Evolutionary conservation across 2,888 invertebrate genomes (phyloP).

Genomic region (Gastracanthus pulcherrimus): DNA sequence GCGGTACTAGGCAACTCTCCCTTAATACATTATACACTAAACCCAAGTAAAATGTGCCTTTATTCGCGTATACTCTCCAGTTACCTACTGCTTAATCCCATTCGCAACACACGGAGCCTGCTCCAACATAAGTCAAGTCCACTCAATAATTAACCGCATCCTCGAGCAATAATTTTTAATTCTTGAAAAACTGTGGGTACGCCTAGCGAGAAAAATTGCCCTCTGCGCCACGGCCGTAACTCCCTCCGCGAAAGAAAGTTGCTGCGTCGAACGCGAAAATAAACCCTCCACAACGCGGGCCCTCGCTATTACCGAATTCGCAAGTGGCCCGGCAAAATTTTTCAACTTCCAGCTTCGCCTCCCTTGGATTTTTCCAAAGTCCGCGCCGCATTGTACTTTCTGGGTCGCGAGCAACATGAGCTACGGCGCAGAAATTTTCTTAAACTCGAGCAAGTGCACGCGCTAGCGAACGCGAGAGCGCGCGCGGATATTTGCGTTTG

Average conservation of each 20-base stretch:
- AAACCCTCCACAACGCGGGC: neutral
- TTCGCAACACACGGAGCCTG: neutral
- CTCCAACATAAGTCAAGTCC: neutral
- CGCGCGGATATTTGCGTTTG: constrained; percentile 24
- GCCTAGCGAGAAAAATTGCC: too few species aligned
- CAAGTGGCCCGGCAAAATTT: too few species aligned
- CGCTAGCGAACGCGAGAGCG: neutral
- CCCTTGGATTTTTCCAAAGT: neutral
- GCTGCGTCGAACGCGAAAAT: too few species aligned
- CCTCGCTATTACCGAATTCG: neutral
- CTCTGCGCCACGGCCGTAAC: too few species aligned
- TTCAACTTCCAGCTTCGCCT: neutral
- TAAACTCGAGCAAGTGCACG: too few species aligned
- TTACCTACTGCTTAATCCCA: too few species aligned
- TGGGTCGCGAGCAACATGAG: neutral
- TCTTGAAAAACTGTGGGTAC: neutral
- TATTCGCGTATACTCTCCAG: too few species aligned
- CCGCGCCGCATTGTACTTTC: too few species aligned
- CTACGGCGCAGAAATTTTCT: constrained; percentile 5
- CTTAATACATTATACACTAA: too few species aligned
- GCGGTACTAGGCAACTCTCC: too few species aligned
- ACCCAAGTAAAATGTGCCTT: too few species aligned
- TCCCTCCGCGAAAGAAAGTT: neutral
- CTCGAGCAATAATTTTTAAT: neutral
- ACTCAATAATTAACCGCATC: neutral